These are phyloP conservation scores for Tetanocera ferruginea DNA, from an alignment of 2,888 invertebrate species.

Conservation along the genomic window DNA sequence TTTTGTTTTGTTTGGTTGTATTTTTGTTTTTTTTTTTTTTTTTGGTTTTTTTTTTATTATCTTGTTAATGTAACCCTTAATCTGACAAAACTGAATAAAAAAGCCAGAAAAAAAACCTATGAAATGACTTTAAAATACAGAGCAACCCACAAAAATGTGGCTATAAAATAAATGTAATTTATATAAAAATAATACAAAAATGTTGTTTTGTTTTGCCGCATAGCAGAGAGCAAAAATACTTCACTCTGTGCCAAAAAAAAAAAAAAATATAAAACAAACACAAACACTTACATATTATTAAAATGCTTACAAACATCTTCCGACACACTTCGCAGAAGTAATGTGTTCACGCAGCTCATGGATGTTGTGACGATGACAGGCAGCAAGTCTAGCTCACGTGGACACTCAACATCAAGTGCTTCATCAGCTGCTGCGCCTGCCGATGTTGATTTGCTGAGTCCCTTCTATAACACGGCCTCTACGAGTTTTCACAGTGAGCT, in stretches of 20 bases:
- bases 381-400: constrained; percentile 1
- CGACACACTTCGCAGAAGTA: background rate
- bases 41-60: background rate
- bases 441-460: background rate
- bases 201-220: too few species aligned
- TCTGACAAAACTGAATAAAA: background rate
- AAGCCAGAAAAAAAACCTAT: background rate
- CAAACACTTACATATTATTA: too few species aligned
- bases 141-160: background rate
- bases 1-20: background rate
- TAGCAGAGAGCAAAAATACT: background rate
- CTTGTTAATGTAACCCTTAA: background rate
- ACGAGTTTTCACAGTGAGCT: constrained; percentile 61
- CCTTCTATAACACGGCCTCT: constrained; percentile 51
- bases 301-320: too few species aligned
- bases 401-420: background rate
- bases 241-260: background rate
- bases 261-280: too few species aligned
- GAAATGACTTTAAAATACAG: background rate
- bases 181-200: background rate
- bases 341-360: constrained; percentile 8
- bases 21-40: background rate
- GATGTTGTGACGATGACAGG: background rate
- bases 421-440: background rate
- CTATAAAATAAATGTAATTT: background rate